These are phyloP conservation scores for Cynopterus sphinx DNA, from an alignment of 2,797 vertebrate species.

Conservation along the genomic window DNA sequence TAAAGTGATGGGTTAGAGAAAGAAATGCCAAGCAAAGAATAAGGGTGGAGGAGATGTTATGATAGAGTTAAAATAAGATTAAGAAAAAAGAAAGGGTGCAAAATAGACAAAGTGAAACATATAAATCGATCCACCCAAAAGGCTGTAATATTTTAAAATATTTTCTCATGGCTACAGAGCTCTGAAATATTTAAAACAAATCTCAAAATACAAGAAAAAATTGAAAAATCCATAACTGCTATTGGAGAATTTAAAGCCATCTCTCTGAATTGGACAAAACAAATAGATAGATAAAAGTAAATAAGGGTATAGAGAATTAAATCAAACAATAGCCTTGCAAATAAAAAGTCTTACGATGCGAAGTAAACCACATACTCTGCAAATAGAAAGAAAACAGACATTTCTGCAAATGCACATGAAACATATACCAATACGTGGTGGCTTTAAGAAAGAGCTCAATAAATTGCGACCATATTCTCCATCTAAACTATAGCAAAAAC, in stretches of 20 bases:
- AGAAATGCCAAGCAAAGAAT: neutral
- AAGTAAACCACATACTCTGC: neutral
- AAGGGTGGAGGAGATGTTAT: neutral
- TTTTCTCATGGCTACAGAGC: neutral
- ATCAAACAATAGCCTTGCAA: neutral
- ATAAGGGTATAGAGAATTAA: slow-evolving; percentile 11
- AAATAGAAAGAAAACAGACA: slow-evolving; percentile 36
- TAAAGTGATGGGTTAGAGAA: neutral
- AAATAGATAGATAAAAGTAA: slow-evolving; percentile 54
- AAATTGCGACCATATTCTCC: neutral
- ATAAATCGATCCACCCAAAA: neutral
- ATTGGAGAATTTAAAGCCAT: neutral
- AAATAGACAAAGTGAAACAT: neutral
- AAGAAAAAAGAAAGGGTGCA: neutral
- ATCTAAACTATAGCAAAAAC: neutral
- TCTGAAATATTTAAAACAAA: slow-evolving; percentile 63
- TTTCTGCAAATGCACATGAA: neutral
- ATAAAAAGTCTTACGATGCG: neutral
- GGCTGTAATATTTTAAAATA: neutral
- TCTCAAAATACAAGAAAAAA: slow-evolving; percentile 39
- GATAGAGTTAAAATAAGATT: slow-evolving; percentile 26
- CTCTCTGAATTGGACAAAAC: neutral
- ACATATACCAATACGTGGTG: neutral
- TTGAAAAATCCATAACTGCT: slow-evolving; percentile 33
- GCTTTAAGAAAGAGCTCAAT: neutral